Evolutionary conservation across 2,113 vertebrate genomes (phyloP).

Genomic region (Nothoprocta perdicaria): DNA sequence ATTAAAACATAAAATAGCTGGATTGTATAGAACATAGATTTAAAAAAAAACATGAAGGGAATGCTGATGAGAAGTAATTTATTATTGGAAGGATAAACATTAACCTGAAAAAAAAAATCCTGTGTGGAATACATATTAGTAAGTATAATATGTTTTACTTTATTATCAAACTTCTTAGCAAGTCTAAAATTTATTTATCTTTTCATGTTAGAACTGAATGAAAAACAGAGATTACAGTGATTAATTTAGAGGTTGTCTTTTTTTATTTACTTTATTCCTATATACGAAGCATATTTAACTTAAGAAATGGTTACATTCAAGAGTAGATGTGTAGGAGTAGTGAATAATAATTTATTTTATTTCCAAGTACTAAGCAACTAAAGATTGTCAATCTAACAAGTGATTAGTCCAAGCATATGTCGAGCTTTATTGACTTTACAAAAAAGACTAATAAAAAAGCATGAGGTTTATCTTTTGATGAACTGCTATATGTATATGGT

Average conservation of each 20-base stretch:
- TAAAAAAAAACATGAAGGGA: neutral
- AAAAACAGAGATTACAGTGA: neutral
- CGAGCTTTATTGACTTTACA: neutral
- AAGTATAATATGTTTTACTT: neutral
- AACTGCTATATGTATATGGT: neutral
- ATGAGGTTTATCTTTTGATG: neutral
- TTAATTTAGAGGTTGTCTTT: neutral
- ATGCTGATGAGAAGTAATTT: neutral
- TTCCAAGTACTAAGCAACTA: neutral
- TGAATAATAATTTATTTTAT: neutral
- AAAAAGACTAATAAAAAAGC: neutral
- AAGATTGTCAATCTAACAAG: neutral
- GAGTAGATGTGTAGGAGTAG: neutral
- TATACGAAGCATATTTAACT: neutral
- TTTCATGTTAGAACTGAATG: neutral
- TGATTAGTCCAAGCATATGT: neutral
- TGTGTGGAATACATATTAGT: neutral
- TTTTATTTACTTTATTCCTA: neutral
- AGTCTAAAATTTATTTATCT: neutral
- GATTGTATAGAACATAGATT: neutral
- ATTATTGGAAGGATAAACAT: neutral
- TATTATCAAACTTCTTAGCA: neutral
- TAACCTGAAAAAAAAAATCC: conserved; percentile 7
- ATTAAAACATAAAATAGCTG: neutral
- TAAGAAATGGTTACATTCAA: neutral